Evolutionary conservation across 2,888 invertebrate species (phyloP).

Genomic region (Alloscopus bannaensis): DNA sequence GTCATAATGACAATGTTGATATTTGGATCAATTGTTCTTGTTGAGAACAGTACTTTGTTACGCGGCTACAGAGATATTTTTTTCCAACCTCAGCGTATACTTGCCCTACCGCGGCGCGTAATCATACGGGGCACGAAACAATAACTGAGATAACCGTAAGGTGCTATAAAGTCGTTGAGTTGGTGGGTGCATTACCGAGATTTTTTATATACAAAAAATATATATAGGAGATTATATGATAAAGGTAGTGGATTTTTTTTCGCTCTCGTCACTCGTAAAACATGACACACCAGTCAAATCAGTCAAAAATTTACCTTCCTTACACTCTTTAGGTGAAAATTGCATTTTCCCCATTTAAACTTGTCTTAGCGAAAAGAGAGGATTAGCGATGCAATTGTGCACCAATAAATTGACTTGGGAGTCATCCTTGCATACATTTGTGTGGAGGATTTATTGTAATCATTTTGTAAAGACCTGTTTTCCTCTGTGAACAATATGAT

Average conservation of each 20-base stretch:
- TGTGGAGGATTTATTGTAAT: too few species aligned
- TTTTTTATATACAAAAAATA: conserved; percentile 1
- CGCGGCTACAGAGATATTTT: background rate
- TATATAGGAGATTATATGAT: conserved; percentile 18
- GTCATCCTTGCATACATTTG: too few species aligned
- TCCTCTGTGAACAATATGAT: too few species aligned
- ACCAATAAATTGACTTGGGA: conserved; percentile 46
- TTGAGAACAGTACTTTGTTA: conserved; percentile 7
- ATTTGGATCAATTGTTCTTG: conserved; percentile 29
- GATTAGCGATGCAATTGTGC: conserved; percentile 13
- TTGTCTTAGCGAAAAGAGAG: too few species aligned
- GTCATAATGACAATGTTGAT: conserved; percentile 21
- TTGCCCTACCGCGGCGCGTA: conserved; percentile 22
- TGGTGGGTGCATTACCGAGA: conserved; percentile 17
- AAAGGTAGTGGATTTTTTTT: conserved; percentile 20
- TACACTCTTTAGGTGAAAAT: conserved; percentile 11
- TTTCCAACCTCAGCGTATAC: background rate
- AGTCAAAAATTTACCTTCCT: conserved; percentile 30
- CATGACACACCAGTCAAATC: conserved; percentile 21
- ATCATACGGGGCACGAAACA: background rate
- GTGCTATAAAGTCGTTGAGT: conserved; percentile 25
- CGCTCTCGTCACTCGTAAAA: too few species aligned
- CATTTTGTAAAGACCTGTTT: too few species aligned
- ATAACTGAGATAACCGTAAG: conserved; percentile 1
- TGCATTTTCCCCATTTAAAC: conserved; percentile 15